Percentiles rank a stretch among this genome's conserved stretches.
Evolutionary conservation across 1,140 invertebrate species (phyloP).

Genomic region (Leptinotarsa defecta): DNA sequence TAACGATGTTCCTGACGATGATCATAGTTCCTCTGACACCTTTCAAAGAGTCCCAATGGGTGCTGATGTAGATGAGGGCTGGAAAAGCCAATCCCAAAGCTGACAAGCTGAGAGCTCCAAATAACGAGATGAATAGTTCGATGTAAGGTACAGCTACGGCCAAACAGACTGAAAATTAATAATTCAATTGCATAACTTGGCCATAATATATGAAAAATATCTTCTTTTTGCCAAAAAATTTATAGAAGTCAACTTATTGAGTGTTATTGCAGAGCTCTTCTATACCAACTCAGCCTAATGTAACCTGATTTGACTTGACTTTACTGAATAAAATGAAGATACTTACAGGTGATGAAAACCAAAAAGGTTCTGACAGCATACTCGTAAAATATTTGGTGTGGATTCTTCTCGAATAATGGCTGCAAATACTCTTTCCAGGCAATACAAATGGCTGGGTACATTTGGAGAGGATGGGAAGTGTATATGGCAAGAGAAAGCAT

Average conservation of each 20-base stretch:
- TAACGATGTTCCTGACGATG: slow-evolving; percentile 69
- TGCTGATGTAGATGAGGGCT: slow-evolving; percentile 76
- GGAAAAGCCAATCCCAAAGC: slow-evolving; percentile 87
- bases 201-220: too few species aligned
- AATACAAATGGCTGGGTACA: slow-evolving; percentile 89
- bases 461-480: slow-evolving; percentile 80
- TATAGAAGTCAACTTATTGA: too few species aligned
- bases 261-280: too few species aligned
- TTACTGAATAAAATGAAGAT: not conserved
- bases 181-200: too few species aligned
- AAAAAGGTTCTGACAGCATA: slow-evolving; percentile 69
- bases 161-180: slow-evolving; percentile 66
- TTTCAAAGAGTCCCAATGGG: slow-evolving; percentile 65
- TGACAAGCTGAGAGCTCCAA: slow-evolving; percentile 85
- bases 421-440: slow-evolving; percentile 75
- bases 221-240: too few species aligned
- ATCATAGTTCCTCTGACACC: slow-evolving; percentile 56
- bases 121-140: slow-evolving; percentile 86
- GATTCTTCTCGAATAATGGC: slow-evolving; percentile 54
- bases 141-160: slow-evolving; percentile 80
- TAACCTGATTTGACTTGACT: too few species aligned
- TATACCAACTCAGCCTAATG: too few species aligned
- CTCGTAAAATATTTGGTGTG: slow-evolving; percentile 63
- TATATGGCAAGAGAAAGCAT: slow-evolving; percentile 81
- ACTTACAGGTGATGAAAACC: slow-evolving; percentile 80